phyloP scores from a whole-genome alignment of 1,140 invertebrate species.

The Periplaneta americana region DNA sequence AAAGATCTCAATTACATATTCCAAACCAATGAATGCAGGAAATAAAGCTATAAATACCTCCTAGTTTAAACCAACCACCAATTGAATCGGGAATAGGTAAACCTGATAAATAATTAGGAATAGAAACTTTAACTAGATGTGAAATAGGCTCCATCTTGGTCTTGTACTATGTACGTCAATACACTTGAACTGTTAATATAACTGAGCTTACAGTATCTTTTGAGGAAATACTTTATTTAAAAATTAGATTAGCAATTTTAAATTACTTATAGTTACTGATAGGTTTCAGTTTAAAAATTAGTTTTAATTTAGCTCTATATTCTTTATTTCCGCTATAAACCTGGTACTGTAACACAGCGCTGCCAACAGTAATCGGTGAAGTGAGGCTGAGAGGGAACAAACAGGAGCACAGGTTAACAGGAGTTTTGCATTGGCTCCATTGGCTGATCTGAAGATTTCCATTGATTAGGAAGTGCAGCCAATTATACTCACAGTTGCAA shows the following conservation, averaged over 20 bases:
- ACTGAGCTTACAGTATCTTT: no score
- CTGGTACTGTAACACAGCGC: no score
- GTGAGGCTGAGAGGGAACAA: no score
- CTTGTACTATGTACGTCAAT: not conserved
- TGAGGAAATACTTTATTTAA: no score
- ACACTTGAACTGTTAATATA: no score
- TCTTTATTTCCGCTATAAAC: no score
- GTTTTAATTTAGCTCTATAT: no score
- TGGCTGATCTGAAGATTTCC: not conserved
- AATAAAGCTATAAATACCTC: slow-evolving; percentile 44
- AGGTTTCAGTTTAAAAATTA: no score
- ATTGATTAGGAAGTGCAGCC: not conserved
- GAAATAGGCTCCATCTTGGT: slow-evolving; percentile 64
- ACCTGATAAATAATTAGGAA: slow-evolving; percentile 70
- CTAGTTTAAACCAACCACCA: slow-evolving; percentile 72
- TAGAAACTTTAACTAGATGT: slow-evolving; percentile 61
- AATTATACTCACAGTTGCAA: not conserved
- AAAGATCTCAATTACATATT: not conserved
- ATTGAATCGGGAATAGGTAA: slow-evolving; percentile 71
- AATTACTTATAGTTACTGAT: no score
- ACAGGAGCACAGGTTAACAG: not conserved
- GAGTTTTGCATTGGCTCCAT: not conserved
- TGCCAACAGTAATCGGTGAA: no score
- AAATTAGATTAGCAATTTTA: no score
- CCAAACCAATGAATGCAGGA: slow-evolving; percentile 20